Evolutionary conservation across 2,797 vertebrate species (phyloP).

Genomic region (Selene dorsalis): DNA sequence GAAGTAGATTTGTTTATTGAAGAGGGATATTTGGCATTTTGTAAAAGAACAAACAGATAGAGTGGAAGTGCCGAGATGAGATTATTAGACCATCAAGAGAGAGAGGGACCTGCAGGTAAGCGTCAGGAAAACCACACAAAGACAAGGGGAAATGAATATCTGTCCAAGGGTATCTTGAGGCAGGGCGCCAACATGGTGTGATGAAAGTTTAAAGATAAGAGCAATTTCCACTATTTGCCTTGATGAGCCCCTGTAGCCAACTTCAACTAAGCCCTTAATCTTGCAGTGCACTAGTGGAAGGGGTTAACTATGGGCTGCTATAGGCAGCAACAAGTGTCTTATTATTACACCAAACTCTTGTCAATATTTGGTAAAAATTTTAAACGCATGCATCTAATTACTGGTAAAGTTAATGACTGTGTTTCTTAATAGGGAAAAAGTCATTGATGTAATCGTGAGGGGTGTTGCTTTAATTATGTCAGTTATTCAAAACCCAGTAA

Average conservation of each 20-base stretch:
- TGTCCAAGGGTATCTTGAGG: conserved; percentile 73
- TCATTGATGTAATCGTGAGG: neutral
- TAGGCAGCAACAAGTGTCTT: conserved; percentile 67
- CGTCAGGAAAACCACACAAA: conserved; percentile 48
- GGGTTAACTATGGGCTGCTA: conserved; percentile 49
- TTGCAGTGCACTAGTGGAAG: conserved; percentile 31
- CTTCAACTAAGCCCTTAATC: conserved; percentile 58
- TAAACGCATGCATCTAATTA: conserved; percentile 1
- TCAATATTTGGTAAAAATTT: conserved; percentile 31
- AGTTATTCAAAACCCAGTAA: neutral
- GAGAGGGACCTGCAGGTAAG: conserved; percentile 56
- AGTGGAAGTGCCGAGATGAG: conserved; percentile 50
- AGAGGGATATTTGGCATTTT: conserved; percentile 41
- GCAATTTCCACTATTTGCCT: conserved; percentile 74
- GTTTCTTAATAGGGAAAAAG: conserved; percentile 8
- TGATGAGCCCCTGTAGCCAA: conserved; percentile 76
- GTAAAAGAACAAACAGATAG: conserved; percentile 50
- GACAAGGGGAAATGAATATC: conserved; percentile 70
- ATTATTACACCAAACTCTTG: conserved; percentile 32
- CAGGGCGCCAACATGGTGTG: conserved; percentile 46
- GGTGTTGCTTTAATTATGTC: conserved; percentile 18
- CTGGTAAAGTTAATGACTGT: conserved; percentile 11
- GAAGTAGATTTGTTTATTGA: conserved; percentile 32
- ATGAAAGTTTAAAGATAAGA: conserved; percentile 80
- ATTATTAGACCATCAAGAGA: conserved; percentile 40